Evolutionary conservation across 2,113 vertebrate genomes (phyloP), one percentile per base, ranked within the genome.

Genomic region (Tragelaphus scriptus): DNA sequence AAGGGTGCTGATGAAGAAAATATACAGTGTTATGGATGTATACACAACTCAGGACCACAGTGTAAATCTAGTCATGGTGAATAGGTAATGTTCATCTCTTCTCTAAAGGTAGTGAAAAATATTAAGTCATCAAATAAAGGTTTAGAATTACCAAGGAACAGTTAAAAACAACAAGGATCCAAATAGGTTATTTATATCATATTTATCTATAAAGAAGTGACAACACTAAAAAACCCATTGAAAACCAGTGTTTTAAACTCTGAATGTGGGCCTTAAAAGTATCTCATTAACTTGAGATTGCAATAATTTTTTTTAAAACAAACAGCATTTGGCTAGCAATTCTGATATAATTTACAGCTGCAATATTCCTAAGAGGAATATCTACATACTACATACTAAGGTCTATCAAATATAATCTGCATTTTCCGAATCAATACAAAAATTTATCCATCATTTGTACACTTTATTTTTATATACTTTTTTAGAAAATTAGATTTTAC

Each of bases 151-250:
- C 49, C 59, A 91, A 97, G 28, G 40, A 97, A 98, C 47, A 98
- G 89, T 96, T 97, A 97, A 98, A 98, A 98, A 97, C 16, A 91
- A 98, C 53, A 44, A 44, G 94, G 92, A 98, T 96, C 65, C 94
- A 98, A 97, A 4, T 49, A 93, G 94, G 96, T 97, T 94, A 88
- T 97, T 98, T 98, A 95, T 98, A 98, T 95, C 91, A 84, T 97
- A 0, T 99, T 99, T 99, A 99, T 99, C 99, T 99, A 98, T 98
- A 99, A 99, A 99, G 98, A 98, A 98, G 97, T 98, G 98, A 99
- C 98, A 98, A 98, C 98, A 99, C 99, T 99, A 98, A 99, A 94
- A 99, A 99, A 99, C 98, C 99, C 98, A 98, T 97, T 95, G 97
- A 98, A 99, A 99, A 98, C 98, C 98, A 99, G 98, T 98, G 98